Base-by-base conservation (phyloP, 2,113 vertebrate genomes). In the Emydura subglobosa region DNA sequence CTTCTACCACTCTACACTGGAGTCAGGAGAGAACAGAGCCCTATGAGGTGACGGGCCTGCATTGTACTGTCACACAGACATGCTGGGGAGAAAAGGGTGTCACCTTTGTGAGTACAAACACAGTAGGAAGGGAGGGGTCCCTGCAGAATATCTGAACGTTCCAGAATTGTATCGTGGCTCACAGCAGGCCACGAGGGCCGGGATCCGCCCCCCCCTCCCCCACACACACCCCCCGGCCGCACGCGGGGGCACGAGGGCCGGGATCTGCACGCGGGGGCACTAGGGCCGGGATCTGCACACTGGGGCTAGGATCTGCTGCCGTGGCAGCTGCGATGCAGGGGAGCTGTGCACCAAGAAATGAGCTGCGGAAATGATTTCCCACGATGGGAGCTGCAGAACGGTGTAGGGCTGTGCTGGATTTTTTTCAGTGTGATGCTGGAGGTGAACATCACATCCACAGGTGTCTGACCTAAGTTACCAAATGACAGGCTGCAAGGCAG, bases 401-500 rank as follows among this genome's bases (percentile, higher is more conserved):
- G 39, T 39, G 39, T 39, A 39, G 49, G 19, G 86, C 10, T 1
- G 79, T 91, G 88, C 87, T 2, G 53, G 88, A 86, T 92, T 95
- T 96, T 88, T 88, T 82, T 54, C 84, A 94, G 87, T 5, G 94
- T 49, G 80, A 65, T n/a, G 14, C 90, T 87, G 91, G 91, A 96
- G 96, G 94, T 97, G 96, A 96, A 97, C 96, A 95, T 97, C 96
- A 96, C 80, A 80, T 93, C 96, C 80, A 95, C 95, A 78, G 95
- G 74, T 93, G 3, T 85, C 95, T 93, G 93, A 95, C 93, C 88
- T 19, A 0, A 81, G 88, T 83, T 83, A 91, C 96, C 89, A 51
- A 94, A 97, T 96, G 94, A 81, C 94, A 92, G 93, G 79, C 94
- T 80, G 8, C 3, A 16, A 94, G 95, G 93, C 89, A 90, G 72